Evolutionary conservation across 2,113 vertebrate species (phyloP).

Genomic region (Ondatra zibethicus): DNA sequence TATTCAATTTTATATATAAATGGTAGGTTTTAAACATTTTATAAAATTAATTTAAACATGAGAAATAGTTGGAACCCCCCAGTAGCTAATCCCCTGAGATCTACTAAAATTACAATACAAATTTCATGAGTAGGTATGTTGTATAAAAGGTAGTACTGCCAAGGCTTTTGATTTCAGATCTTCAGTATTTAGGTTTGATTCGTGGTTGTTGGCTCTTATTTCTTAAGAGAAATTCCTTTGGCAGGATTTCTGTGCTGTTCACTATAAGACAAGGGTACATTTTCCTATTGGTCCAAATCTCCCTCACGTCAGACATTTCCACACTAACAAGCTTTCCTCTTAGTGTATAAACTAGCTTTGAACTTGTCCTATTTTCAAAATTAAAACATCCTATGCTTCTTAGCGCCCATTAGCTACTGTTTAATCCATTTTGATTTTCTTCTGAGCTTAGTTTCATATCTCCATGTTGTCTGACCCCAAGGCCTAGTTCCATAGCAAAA

Average conservation of each 20-base stretch:
- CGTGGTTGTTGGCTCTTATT: not conserved
- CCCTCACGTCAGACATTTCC: not conserved
- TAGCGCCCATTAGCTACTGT: not conserved
- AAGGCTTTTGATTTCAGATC: slow-evolving; percentile 14
- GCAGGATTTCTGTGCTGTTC: not conserved
- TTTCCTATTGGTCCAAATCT: not conserved
- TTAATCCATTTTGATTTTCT: not conserved
- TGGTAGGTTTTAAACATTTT: not conserved
- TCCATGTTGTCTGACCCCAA: not conserved
- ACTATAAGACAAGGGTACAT: not conserved
- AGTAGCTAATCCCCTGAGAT: not conserved
- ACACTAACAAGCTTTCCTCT: not conserved
- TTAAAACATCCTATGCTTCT: not conserved
- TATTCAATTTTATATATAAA: not conserved
- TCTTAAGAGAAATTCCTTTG: not conserved
- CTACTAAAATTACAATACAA: slow-evolving; percentile 6
- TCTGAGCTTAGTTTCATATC: not conserved
- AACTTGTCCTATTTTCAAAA: not conserved
- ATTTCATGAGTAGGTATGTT: not conserved
- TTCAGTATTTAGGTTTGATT: not conserved
- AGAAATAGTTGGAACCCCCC: slow-evolving; percentile 6
- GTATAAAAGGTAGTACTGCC: not conserved
- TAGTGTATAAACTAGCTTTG: not conserved
- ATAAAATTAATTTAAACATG: not conserved
- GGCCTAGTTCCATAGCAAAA: not conserved